These are phyloP conservation scores for Limosa lapponica DNA, from an alignment of 2,797 vertebrate species.

Conservation along the genomic window DNA sequence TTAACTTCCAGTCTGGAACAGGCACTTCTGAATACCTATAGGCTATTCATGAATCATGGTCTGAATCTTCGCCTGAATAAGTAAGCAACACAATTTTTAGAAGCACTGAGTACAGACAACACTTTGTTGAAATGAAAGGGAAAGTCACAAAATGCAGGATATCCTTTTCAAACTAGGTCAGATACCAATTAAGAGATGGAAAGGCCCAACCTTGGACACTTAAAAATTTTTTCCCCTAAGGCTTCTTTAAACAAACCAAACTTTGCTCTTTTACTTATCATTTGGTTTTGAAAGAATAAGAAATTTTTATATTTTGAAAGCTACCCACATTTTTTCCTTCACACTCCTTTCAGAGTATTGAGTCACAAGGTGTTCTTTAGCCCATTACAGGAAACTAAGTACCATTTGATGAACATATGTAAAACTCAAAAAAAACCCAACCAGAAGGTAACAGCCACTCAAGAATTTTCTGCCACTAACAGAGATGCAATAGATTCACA, in stretches of 20 bases:
- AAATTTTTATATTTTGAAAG: not conserved
- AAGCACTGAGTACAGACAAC: not conserved
- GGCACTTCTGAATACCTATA: not conserved
- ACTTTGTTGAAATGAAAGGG: constrained; percentile 17
- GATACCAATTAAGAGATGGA: not conserved
- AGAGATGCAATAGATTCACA: not conserved
- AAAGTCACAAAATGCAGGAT: not conserved
- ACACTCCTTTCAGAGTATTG: not conserved
- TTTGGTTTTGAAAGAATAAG: not conserved
- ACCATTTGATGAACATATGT: not conserved
- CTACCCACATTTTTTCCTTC: not conserved
- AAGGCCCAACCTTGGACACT: not conserved
- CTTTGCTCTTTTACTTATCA: not conserved
- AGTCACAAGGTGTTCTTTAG: not conserved
- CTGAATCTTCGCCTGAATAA: not conserved
- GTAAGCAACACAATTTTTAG: not conserved
- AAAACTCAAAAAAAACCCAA: not conserved
- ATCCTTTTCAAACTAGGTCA: constrained; percentile 26
- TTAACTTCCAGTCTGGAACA: not conserved
- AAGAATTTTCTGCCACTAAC: not conserved
- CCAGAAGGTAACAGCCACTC: not conserved
- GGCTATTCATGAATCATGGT: not conserved
- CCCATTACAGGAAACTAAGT: not conserved
- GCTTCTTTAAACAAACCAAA: not conserved
- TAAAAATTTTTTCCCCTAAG: not conserved